A percentile compares a stretch with the other conserved stretches of the same genome.
Evolutionary conservation across 2,888 invertebrate species (phyloP).

Genomic region (Cheilosia scutellata): DNA sequence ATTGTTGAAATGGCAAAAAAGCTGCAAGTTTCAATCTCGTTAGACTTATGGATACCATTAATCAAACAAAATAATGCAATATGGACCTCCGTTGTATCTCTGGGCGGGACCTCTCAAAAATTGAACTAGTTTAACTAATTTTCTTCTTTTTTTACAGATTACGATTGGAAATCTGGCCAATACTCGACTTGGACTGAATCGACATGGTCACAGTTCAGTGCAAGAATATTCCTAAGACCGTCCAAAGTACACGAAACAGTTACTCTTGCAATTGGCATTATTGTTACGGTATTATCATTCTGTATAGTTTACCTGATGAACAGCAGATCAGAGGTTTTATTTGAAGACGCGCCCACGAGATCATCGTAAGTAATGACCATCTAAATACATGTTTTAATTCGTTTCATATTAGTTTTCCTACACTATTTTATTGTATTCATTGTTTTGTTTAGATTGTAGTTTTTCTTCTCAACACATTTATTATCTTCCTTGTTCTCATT

Average conservation of each 20-base stretch:
- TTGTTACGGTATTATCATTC: conserved; percentile 83
- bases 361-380: conserved; percentile 81
- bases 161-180: conserved; percentile 89
- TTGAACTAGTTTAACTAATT: background rate
- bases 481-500: conserved; percentile 74
- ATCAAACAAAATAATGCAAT: no score
- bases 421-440: conserved; percentile 56
- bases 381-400: no score
- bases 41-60: no score
- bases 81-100: no score
- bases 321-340: conserved; percentile 82
- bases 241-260: conserved; percentile 82
- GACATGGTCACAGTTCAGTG: conserved; percentile 90
- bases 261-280: conserved; percentile 82
- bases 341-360: conserved; percentile 81
- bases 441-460: conserved; percentile 76
- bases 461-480: conserved; percentile 57
- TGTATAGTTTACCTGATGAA: conserved; percentile 83
- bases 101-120: no score
- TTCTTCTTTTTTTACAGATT: conserved; percentile 85
- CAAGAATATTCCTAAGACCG: conserved; percentile 92
- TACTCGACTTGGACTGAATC: conserved; percentile 97
- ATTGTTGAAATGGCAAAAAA: no score
- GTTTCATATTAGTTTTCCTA: conserved; percentile 25
- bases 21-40: no score